Evolutionary conservation across 2,113 vertebrate genomes (phyloP).

Genomic region (Coregonus clupeaformis): DNA sequence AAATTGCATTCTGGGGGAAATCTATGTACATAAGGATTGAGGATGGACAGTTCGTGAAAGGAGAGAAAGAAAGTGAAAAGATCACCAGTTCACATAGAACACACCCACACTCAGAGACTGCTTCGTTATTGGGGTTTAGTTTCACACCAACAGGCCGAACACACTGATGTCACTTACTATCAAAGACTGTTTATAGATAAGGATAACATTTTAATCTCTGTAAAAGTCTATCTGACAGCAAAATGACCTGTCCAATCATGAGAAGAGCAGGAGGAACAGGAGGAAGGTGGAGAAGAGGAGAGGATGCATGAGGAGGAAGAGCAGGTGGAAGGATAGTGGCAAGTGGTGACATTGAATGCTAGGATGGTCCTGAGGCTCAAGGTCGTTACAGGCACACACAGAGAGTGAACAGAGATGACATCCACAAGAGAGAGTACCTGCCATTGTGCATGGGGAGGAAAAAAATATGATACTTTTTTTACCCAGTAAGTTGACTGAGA

Average conservation of each 20-base stretch:
- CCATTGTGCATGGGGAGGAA: no score
- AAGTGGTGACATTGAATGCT: not conserved
- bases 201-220: slow-evolving; percentile 39
- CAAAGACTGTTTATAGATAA: not conserved
- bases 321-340: not conserved
- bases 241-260: slow-evolving; percentile 47
- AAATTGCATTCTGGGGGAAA: slow-evolving; percentile 67
- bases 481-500: no score
- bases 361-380: no score
- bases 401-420: slow-evolving; percentile 6
- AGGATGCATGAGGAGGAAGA: slow-evolving; percentile 17
- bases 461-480: no score
- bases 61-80: not conserved
- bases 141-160: not conserved
- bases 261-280: not conserved
- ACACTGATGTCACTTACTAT: no score
- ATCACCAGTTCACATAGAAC: not conserved
- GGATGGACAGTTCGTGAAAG: not conserved
- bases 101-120: not conserved
- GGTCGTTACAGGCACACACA: no score
- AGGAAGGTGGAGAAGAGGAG: not conserved
- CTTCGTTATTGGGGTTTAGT: not conserved
- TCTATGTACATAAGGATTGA: slow-evolving; percentile 57
- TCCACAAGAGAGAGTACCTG: not conserved
- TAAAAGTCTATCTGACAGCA: slow-evolving; percentile 43